These are phyloP conservation scores for Choristoneura fumiferana DNA, from an alignment of 1,140 invertebrate species.

Conservation along the genomic window DNA sequence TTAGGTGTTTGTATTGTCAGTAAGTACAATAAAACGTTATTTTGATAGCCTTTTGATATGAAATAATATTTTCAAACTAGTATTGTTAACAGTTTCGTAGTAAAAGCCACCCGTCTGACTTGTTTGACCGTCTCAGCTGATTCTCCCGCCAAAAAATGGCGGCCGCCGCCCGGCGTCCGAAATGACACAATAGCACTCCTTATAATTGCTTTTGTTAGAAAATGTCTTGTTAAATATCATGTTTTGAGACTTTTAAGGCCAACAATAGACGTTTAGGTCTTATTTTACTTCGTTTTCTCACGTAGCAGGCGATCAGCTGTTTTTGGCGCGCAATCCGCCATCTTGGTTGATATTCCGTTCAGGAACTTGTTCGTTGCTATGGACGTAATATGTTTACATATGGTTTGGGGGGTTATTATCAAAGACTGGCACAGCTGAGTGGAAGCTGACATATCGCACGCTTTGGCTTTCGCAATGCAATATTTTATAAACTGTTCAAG, in stretches of 20 bases:
- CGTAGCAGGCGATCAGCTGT: constrained; percentile 47
- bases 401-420: constrained; percentile 7
- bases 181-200: constrained; percentile 30
- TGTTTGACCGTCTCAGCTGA: constrained; percentile 46
- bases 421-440: not conserved
- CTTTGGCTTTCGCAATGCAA: too few species aligned
- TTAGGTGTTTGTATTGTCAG: too few species aligned
- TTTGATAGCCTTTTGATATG: too few species aligned
- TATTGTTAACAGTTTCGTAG: constrained; percentile 15
- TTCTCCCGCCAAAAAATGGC: constrained; percentile 52
- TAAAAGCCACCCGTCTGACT: constrained; percentile 21
- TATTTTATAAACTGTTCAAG: too few species aligned
- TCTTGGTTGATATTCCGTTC: constrained; percentile 41
- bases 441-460: too few species aligned
- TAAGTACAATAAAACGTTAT: too few species aligned
- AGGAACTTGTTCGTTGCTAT: constrained; percentile 47
- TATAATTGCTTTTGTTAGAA: constrained; percentile 39
- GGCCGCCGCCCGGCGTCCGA: constrained; percentile 31
- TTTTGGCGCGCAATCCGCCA: constrained; percentile 37
- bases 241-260: constrained; percentile 17
- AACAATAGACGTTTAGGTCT: constrained; percentile 31
- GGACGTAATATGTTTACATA: constrained; percentile 19
- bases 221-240: constrained; percentile 33
- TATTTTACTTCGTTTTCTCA: constrained; percentile 32
- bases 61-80: too few species aligned